Percentiles rank a stretch among this genome's conserved stretches.
Evolutionary conservation across 2,888 invertebrate genomes (phyloP).

Genomic region (Mythimna pallens): DNA sequence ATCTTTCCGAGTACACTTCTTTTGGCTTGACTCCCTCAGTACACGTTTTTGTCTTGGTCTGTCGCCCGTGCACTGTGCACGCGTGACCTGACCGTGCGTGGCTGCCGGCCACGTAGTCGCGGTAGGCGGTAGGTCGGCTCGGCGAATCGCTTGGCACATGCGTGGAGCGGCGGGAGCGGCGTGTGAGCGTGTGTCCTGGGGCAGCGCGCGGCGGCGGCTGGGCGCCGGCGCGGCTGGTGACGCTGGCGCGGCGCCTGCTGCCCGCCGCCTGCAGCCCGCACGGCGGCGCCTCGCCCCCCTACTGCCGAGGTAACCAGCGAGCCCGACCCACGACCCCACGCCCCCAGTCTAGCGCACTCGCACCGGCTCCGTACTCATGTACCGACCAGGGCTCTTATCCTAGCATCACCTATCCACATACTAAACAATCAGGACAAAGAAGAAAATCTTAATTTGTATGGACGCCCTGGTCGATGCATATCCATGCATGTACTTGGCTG

Average conservation of each 20-base stretch:
- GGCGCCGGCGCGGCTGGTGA: slow-evolving; percentile 87
- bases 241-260: slow-evolving; percentile 91
- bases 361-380: slow-evolving; percentile 49
- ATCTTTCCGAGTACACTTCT: slow-evolving; percentile 50
- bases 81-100: slow-evolving; percentile 63
- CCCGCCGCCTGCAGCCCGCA: slow-evolving; percentile 93
- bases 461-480: slow-evolving; percentile 52
- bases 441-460: neutral
- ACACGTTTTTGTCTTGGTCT: slow-evolving; percentile 47
- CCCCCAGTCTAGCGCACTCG: slow-evolving; percentile 52
- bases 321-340: slow-evolving; percentile 38
- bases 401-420: neutral
- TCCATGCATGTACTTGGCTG: slow-evolving; percentile 59
- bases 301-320: slow-evolving; percentile 92
- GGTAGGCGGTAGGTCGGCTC: slow-evolving; percentile 65
- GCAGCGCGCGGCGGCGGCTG: slow-evolving; percentile 85
- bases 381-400: slow-evolving; percentile 25
- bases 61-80: slow-evolving; percentile 32
- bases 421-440: too few species aligned
- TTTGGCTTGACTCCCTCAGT: slow-evolving; percentile 56
- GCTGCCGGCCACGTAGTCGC: slow-evolving; percentile 54
- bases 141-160: slow-evolving; percentile 80
- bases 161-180: slow-evolving; percentile 75
- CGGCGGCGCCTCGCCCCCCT: slow-evolving; percentile 93
- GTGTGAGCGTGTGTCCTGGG: slow-evolving; percentile 87